Conservation (phyloP, 2,113 vertebrate species). For the Rhinoderma darwinii region DNA sequence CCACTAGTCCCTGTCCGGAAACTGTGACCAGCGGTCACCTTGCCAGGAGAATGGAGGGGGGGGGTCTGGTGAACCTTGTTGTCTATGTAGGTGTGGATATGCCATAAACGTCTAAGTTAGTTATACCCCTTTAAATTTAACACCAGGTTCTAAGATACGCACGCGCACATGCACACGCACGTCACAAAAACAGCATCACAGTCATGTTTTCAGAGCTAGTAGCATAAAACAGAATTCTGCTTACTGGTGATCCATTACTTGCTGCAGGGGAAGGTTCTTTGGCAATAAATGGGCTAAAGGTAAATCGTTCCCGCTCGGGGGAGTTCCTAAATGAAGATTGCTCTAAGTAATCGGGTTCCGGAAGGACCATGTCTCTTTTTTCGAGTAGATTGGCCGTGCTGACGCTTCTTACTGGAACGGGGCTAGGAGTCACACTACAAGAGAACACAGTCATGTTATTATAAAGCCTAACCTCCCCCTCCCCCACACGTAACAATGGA, state of each 20-base stretch:
- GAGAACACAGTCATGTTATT: constrained; percentile 22
- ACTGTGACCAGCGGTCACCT: too few relatives aligned
- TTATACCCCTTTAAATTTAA: too few relatives aligned
- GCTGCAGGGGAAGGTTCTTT: constrained; percentile 18
- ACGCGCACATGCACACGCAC: too few relatives aligned
- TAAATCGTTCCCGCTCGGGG: constrained; percentile 60
- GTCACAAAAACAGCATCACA: too few relatives aligned
- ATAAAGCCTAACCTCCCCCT: too few relatives aligned
- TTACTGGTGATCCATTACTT: constrained; percentile 67
- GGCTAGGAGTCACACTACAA: constrained; percentile 64
- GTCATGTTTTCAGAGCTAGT: too few relatives aligned
- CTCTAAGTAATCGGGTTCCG: constrained; percentile 87
- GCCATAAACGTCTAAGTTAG: too few relatives aligned
- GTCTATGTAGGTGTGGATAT: too few relatives aligned
- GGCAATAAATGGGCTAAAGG: constrained; percentile 55
- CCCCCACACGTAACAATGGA: background rate
- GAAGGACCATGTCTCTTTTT: constrained; percentile 79
- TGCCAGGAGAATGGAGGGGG: too few relatives aligned
- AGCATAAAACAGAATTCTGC: constrained; percentile 54
- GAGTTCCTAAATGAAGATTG: constrained; percentile 52
- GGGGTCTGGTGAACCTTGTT: too few relatives aligned
- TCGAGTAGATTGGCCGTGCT: constrained; percentile 81
- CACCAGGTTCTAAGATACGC: too few relatives aligned
- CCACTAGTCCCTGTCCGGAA: too few relatives aligned
- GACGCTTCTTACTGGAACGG: constrained; percentile 75